Evolutionary conservation across 1,140 invertebrate genomes (phyloP), one percentile per base, ranked within the genome.

Genomic region (Zaprionus davidi): DNA sequence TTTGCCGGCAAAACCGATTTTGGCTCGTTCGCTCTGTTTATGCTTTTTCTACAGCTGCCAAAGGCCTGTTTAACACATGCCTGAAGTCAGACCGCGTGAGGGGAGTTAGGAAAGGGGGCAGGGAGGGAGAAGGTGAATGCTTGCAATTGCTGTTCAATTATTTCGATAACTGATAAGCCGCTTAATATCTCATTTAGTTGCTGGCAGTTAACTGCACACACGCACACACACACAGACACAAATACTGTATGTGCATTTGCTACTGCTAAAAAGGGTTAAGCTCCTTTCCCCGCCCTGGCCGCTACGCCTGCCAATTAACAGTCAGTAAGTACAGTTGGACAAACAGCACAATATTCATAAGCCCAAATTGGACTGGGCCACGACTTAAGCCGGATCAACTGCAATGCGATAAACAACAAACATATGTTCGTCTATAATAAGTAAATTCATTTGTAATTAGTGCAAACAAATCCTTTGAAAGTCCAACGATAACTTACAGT

Each of bases 261-360:
- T 26, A 17, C 65, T 36, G 2, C 58, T 71, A 63, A 70, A 51
- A 64, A 57, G 24, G 36, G 20, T 57, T 64, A 17, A 24, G 11
- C n/a, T 49, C 2, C 69, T 34, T 49, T 11, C 31, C 9, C 69
- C 26, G 5, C 60, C n/a, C 2, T 6, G 15, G 28, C 51, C 51
- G 22, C 9, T 15, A 22, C 15, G 4, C 67, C 59, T 49, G 34
- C 46, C 82, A 81, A 85, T 85, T 81, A 84, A 71, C 78, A 85
- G 70, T 71, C 78, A 73, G 73, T 74, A 71, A 64, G 71, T 76
- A 82, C 62, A 82, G 71, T 72, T 73, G 71, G 62, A 81, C 75
- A 71, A 53, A 65, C 26, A 41, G 38, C 36, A 79, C 67, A 79
- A 76, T 71, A 70, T 71, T 82, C 68, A 70, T 71, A 49, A 76